Percentiles rank a stretch among this genome's conserved stretches.
phyloP scores from a whole-genome alignment of 2,888 invertebrate species.

The Patella ulyssiponensis region DNA sequence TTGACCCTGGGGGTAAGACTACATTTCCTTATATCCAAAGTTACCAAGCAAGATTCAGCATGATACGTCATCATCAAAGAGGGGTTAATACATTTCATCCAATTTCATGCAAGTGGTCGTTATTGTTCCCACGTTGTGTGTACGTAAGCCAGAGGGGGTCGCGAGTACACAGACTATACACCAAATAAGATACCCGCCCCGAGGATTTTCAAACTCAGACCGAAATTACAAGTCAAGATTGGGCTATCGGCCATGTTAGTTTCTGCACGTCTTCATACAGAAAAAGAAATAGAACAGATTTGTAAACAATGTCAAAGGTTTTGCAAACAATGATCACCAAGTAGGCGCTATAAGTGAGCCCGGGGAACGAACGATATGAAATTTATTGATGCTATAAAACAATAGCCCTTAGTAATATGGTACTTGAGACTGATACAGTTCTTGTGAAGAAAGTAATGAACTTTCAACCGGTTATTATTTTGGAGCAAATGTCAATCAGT shows the following conservation, averaged over 20 bases:
- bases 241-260: constrained; percentile 11
- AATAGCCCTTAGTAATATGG: constrained; percentile 1
- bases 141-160: constrained; percentile 13
- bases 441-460: constrained; percentile 12
- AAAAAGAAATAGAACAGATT: constrained; percentile 10
- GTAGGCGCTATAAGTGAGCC: constrained; percentile 23
- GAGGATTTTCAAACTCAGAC: constrained; percentile 9
- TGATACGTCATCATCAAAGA: constrained; percentile 7
- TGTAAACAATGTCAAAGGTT: constrained; percentile 26
- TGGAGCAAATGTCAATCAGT: no score
- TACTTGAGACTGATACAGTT: background rate
- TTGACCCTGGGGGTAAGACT: constrained; percentile 3
- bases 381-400: constrained; percentile 18
- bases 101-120: constrained; percentile 8
- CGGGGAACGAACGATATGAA: constrained; percentile 21
- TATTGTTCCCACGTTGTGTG: constrained; percentile 13
- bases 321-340: constrained; percentile 23
- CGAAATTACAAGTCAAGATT: constrained; percentile 12
- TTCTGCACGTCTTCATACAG: constrained; percentile 7
- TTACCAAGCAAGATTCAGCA: background rate
- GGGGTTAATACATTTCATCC: constrained; percentile 8
- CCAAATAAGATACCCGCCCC: constrained; percentile 5
- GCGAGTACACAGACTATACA: constrained; percentile 11
- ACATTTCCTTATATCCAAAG: constrained; percentile 3
- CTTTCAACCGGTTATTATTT: background rate